Evolutionary conservation across 2,797 vertebrate genomes (phyloP), one percentile per base, ranked within the genome.

Genomic region (Myotis vivesi): DNA sequence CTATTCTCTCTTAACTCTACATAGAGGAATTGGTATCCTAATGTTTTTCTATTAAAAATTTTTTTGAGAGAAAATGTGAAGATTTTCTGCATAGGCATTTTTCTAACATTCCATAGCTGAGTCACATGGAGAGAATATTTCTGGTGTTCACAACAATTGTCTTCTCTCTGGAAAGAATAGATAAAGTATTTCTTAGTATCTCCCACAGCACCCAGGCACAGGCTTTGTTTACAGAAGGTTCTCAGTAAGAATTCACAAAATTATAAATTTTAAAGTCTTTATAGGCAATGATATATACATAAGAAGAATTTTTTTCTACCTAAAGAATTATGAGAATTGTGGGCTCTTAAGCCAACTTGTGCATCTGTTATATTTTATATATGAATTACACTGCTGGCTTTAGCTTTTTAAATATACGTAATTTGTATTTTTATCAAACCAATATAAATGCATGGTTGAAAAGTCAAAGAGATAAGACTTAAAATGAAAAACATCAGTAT

Each of bases 291-390:
- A 13, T 64, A 87, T 69, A 53, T 41, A 81, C 11, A 25, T 46
- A 73, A 8, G 71, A 19, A 38, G 28, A 19, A 8, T 71, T 82
- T 83, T 93, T 90, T 76, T 30, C 46, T 86, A 49, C 19, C 5
- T 75, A 71, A 86, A 77, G 62, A 46, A 79, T 89, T 91, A 28
- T 57, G 66, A 86, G 82, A 93, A 88, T 44, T 69, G 68, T 87
- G 80, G 19, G 12, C 30, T 86, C 25, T 55, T 82, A 80, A n/a
- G 62, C 17, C 59, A 93, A 84, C 44, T 76, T 69, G 38, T 87
- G 3, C 68, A 51, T 87, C 19, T 88, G 41, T 80, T 91, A 46
- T 84, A 81, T 89, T 92, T 95, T 87, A 87, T 62, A 93, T 94
- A 13, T 85, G 73, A 95, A 88, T 82, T 84, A 82, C 57, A 86